phyloP scores from a whole-genome alignment of 2,888 invertebrate genomes.

The Nebria brevicollis region DNA sequence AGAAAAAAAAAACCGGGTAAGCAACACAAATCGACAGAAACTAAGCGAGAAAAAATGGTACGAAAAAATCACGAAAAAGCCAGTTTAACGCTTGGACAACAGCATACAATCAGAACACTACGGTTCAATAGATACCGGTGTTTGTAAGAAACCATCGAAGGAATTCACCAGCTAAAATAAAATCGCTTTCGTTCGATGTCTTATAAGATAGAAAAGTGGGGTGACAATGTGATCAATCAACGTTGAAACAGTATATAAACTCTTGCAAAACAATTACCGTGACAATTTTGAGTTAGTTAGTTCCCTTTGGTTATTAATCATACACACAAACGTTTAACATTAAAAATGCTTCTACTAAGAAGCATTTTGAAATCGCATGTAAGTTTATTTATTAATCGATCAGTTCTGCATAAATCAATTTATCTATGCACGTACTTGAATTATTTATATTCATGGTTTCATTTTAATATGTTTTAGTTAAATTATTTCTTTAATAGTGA shows the following conservation, averaged over 20 bases:
- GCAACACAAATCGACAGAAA: background rate
- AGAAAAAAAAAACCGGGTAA: conserved; percentile 8
- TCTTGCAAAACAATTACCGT: conserved; percentile 53
- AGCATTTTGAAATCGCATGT: conserved; percentile 32
- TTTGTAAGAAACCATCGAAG: conserved; percentile 55
- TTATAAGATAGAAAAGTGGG: conserved; percentile 18
- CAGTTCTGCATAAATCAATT: background rate
- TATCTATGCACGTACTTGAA: background rate
- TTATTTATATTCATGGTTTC: background rate
- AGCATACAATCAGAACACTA: conserved; percentile 54
- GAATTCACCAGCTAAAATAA: conserved; percentile 50
- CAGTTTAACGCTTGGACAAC: conserved; percentile 55
- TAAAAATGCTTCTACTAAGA: conserved; percentile 34
- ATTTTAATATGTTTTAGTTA: background rate
- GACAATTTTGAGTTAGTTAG: conserved; percentile 30
- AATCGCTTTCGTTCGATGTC: conserved; percentile 56
- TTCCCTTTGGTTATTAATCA: conserved; percentile 17
- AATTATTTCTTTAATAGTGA: background rate
- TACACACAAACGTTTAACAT: background rate
- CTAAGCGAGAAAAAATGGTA: conserved; percentile 15
- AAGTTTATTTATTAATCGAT: conserved; percentile 21
- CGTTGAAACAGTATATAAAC: conserved; percentile 59
- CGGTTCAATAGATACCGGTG: conserved; percentile 20
- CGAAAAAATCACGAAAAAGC: conserved; percentile 51
- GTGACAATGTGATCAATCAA: conserved; percentile 4